These are phyloP conservation scores for Coremacera marginata DNA, from an alignment of 2,888 invertebrate species.

Conservation along the genomic window DNA sequence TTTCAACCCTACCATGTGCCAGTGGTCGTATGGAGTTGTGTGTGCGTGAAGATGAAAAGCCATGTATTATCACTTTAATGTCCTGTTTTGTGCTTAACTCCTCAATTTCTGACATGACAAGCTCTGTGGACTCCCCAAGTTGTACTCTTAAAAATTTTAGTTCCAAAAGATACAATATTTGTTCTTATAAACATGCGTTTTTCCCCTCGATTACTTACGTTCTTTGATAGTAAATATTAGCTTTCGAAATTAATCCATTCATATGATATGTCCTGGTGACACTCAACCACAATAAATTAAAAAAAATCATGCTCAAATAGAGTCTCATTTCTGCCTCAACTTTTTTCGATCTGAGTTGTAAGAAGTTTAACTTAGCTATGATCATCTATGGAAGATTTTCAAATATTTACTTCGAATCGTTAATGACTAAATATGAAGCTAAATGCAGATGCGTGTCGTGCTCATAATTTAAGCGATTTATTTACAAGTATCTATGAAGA, in stretches of 20 bases:
- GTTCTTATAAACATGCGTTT: not conserved
- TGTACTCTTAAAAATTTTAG: constrained; percentile 37
- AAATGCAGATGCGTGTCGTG: not conserved
- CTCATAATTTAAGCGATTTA: no score
- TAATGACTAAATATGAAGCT: not conserved
- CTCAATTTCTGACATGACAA: constrained; percentile 49
- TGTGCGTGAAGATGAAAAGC: constrained; percentile 60
- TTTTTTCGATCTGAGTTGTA: not conserved
- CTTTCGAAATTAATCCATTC: constrained; percentile 44
- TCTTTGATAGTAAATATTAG: constrained; percentile 55
- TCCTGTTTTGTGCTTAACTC: constrained; percentile 47
- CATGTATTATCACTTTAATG: constrained; percentile 66
- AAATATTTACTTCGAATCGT: not conserved
- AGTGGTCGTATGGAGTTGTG: constrained; percentile 61
- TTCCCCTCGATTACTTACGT: constrained; percentile 49
- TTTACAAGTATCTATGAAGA: no score
- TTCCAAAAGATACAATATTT: not conserved
- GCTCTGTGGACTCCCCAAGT: constrained; percentile 49
- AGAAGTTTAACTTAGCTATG: not conserved
- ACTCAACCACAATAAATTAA: not conserved
- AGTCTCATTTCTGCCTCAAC: not conserved
- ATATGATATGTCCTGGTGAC: constrained; percentile 14
- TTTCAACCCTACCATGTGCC: constrained; percentile 53
- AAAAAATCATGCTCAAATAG: not conserved
- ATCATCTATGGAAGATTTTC: not conserved